Evolutionary conservation across 2,888 invertebrate species (phyloP), one percentile per base, ranked within the genome.

Genomic region (Shargacucullia verbasci): DNA sequence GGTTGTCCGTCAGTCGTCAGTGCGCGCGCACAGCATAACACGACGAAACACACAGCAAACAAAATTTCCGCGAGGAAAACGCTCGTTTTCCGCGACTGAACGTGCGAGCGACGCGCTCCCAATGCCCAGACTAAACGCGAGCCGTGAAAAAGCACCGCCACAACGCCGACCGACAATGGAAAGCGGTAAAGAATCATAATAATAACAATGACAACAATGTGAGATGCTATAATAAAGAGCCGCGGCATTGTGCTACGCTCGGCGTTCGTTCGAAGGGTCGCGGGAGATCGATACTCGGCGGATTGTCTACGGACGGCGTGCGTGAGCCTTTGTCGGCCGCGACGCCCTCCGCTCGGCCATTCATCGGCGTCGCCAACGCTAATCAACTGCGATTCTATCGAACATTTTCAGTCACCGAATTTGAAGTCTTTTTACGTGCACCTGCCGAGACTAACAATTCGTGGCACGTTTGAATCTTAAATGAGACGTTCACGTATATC

Each of bases 151-250:
- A 94, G 94, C 92, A 93, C 92, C 92, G 92, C 90, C 94, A 88
- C 92, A 92, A 91, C 92, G 94, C 89, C 89, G 90, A 85, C 91
- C 93, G 92, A 94, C 94, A 94, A 94, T 94, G 93, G 92, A 94
- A 94, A 94, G 94, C 94, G 93, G 93, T 91, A 92, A 94, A 94
- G 94, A 94, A 93, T 94, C 94, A 94, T 94, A 94, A 94, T 93
- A 94, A 94, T 94, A 94, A 94, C 94, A 94, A 94, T 94, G 93
- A 94, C 94, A 94, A 94, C 94, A 94, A 94, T 94, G 93, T 94
- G 93, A 93, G 94, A 94, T 94, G 93, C 90, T 93, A 94, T 94
- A 94, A 94, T 94, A 94, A 94, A 93, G 93, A 93, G 92, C 90
- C 85, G 86, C 90, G 92, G 91, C 90, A 92, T 93, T 94, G 93